A percentile compares a stretch with the other conserved stretches of the same genome.
Evolutionary conservation across 2,888 invertebrate genomes (phyloP).

Genomic region (Xestia c-nigrum): DNA sequence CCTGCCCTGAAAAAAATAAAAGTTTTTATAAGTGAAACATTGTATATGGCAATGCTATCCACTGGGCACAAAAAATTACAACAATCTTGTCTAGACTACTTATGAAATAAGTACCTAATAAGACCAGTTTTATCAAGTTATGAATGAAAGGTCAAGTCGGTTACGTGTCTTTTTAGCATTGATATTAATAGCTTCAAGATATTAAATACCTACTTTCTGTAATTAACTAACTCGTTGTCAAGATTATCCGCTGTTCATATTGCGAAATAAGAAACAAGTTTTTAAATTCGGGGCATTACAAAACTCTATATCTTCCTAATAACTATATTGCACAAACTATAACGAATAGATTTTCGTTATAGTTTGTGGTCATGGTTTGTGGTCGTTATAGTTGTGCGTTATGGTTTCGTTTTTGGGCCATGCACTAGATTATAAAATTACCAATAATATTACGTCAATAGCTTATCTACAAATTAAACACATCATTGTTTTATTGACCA

Average conservation of each 20-base stretch:
- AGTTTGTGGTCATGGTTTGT: too few species aligned
- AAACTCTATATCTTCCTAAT: too few species aligned
- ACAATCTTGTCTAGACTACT: neutral
- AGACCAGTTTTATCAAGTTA: neutral
- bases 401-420: too few species aligned
- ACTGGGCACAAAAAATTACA: neutral
- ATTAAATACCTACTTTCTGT: neutral
- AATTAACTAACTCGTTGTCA: neutral
- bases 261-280: neutral
- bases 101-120: neutral
- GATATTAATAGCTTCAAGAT: neutral
- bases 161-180: neutral
- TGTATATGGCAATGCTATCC: neutral
- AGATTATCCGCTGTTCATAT: neutral
- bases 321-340: too few species aligned
- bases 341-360: too few species aligned
- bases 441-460: too few species aligned
- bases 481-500: too few species aligned
- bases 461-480: too few species aligned
- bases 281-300: too few species aligned
- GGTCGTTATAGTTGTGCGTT: too few species aligned
- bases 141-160: neutral
- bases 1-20: slow-evolving; percentile 73
- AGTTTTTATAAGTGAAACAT: neutral
- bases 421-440: too few species aligned